These are phyloP conservation scores for Ibycter americanus DNA, from an alignment of 2,797 vertebrate genomes.

Conservation along the genomic window DNA sequence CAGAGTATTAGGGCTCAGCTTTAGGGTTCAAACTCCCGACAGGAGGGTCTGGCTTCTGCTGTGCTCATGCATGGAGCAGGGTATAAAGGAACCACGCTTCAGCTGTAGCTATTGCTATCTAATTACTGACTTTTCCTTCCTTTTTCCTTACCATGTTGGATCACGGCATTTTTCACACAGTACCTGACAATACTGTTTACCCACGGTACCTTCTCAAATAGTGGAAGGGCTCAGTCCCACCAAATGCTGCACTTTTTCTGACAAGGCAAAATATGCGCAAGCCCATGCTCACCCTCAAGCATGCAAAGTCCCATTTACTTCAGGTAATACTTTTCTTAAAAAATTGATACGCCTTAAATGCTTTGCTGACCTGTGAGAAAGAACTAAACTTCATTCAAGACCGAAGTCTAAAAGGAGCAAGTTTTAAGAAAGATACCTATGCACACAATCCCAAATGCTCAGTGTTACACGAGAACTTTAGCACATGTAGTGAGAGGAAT, in stretches of 20 bases:
- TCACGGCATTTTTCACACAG: not conserved
- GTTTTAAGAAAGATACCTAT: not conserved
- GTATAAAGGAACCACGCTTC: not conserved
- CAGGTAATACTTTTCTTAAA: not conserved
- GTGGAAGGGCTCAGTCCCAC: not conserved
- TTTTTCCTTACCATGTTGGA: not conserved
- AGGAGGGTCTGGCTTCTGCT: not conserved
- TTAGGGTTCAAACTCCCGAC: not conserved
- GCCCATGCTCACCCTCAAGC: not conserved
- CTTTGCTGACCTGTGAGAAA: not conserved
- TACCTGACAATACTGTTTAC: not conserved
- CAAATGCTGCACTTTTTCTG: not conserved
- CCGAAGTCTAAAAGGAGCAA: not conserved
- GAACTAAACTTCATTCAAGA: not conserved
- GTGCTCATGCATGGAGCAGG: rapidly evolving
- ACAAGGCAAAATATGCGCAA: not conserved
- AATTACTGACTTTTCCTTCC: not conserved
- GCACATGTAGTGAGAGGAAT: not conserved
- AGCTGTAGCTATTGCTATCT: not conserved
- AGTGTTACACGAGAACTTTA: not conserved
- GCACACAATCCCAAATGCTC: not conserved
- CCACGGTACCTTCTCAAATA: not conserved
- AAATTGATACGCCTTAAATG: not conserved
- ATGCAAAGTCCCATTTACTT: not conserved
- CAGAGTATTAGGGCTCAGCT: not conserved